Evolutionary conservation across 1,140 invertebrate species (phyloP).

Genomic region (Leucophenga varia): DNA sequence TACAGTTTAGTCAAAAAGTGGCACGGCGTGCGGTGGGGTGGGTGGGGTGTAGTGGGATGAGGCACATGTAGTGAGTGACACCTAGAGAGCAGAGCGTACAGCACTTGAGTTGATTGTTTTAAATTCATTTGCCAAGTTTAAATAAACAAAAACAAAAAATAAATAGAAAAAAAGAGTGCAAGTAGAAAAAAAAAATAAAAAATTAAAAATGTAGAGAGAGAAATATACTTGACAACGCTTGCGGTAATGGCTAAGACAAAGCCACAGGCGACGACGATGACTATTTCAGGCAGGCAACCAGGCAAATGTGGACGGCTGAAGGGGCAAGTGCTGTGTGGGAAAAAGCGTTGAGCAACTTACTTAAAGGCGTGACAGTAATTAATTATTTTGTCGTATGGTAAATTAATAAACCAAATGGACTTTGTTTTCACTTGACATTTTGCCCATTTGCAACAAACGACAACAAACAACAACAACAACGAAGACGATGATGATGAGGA

Average conservation of each 20-base stretch:
- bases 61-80: too few relatives aligned
- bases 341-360: conserved; percentile 25
- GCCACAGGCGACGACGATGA: too few relatives aligned
- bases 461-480: conserved; percentile 12
- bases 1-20: conserved; percentile 20
- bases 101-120: conserved; percentile 44
- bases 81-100: not conserved
- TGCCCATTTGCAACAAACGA: conserved; percentile 25
- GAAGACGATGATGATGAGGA: too few relatives aligned
- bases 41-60: not conserved
- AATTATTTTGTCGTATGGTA: conserved; percentile 57
- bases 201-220: conserved; percentile 42
- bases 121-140: conserved; percentile 54
- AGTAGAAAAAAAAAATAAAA: too few relatives aligned
- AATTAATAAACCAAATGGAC: conserved; percentile 57
- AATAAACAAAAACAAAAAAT: conserved; percentile 47
- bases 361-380: conserved; percentile 56
- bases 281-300: too few relatives aligned
- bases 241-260: conserved; percentile 22
- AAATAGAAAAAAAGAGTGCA: conserved; percentile 9
- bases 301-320: too few relatives aligned
- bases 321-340: too few relatives aligned
- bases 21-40: conserved; percentile 13
- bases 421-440: conserved; percentile 53
- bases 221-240: not conserved